These are phyloP conservation scores for Amphimedon queenslandica DNA, from an alignment of 37 sponge, comb jelly and placozoan genomes.

Conservation along the genomic window DNA sequence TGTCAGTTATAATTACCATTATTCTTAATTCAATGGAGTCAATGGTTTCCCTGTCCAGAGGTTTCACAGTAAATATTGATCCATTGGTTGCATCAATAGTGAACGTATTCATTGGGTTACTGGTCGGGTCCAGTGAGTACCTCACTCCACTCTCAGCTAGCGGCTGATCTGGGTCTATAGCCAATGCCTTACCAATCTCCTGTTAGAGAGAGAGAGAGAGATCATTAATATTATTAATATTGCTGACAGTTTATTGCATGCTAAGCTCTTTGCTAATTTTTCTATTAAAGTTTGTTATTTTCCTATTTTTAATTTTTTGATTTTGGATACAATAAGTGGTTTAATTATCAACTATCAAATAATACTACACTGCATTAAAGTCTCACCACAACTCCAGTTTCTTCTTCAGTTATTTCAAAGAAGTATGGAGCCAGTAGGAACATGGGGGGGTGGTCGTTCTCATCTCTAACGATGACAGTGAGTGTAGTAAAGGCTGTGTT, in stretches of 20 bases:
- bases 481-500: background rate
- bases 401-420: background rate
- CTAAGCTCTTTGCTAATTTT: too few relatives aligned
- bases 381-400: background rate
- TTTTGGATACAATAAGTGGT: background rate
- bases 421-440: constrained; percentile 12
- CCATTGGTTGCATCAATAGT: constrained; percentile 1
- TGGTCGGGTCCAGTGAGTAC: background rate
- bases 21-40: background rate
- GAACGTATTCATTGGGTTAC: background rate
- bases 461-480: constrained; percentile 6
- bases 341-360: background rate
- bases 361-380: too few relatives aligned
- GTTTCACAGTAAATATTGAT: background rate
- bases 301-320: background rate
- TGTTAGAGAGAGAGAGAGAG: background rate
- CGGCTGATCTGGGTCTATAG: constrained; percentile 6
- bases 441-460: background rate
- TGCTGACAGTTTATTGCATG: too few relatives aligned
- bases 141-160: background rate
- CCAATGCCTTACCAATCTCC: background rate
- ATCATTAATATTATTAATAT: too few relatives aligned
- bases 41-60: background rate
- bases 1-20: background rate
- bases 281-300: background rate